Evolutionary conservation across 2,797 vertebrate species (phyloP), one percentile per base, ranked within the genome.

Genomic region (Halcyon chelicuti): DNA sequence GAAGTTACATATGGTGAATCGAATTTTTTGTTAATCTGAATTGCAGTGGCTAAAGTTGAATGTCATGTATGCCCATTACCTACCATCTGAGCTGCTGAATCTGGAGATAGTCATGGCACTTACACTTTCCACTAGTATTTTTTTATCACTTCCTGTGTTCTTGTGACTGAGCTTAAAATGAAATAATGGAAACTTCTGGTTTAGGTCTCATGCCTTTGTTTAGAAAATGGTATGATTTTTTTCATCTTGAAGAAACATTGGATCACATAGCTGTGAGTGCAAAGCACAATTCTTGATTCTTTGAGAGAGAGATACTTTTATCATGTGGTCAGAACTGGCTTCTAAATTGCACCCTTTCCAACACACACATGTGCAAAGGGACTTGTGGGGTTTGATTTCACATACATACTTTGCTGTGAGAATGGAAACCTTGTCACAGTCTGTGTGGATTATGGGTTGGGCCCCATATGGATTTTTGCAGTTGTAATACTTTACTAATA

Each of bases 351-450:
- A 28, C 8, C 11, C 7, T 62, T 87, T 73, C 35, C 37, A 81
- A n/a, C 23, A 57, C 26, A 29, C 5, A 29, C 0, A 0, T 18
- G 18, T 51, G 44, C 22, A 55, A 62, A 31, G n/a, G 33, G 28
- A 60, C 40, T 57, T 0, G 0, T 29, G 35, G 44, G 13, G 5
- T 58, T 89, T 82, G 4, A 23, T 89, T 86, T 86, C 39, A 47
- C 5, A 1, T 29, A n/a, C 1, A 3, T 40, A 22, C 29, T 39
- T 47, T 86, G n/a, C 54, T 77, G 70, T 1, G 5, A 54, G 76
- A 74, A 26, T 0, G 0, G 15, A 37, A 88, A 29, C 29, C 9
- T 68, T 51, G 28, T 68, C 31, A 58, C 17, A 31, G 10, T 61
- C 37, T 81, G 6, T 23, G 40, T 60, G 55, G 37, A 65, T 65